Evolutionary conservation across 2,113 vertebrate genomes (phyloP), one percentile per base, ranked within the genome.

Genomic region (Thunnus maccoyii): DNA sequence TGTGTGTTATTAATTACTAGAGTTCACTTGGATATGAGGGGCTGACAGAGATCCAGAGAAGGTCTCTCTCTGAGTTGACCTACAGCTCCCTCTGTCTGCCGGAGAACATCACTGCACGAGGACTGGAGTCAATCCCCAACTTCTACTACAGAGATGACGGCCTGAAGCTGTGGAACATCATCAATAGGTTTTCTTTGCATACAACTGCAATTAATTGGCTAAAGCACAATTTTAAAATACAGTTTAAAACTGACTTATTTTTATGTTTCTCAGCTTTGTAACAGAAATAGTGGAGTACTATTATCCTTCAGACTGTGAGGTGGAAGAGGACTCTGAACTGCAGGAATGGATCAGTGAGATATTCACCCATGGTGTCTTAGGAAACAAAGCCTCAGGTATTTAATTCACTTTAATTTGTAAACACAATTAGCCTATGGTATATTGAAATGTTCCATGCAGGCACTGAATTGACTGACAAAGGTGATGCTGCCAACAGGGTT

Each of bases 341-440:
- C 96, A 96, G 86, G 90, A 83, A 8, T 97, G 96, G 96, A 94
- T 96, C 68, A 75, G 79, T 44, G 96, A 97, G 75, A 96, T 92
- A 91, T 96, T 96, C 86, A 91, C 78, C 50, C 90, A 95, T 46
- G 94, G 94, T 3, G 89, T 96, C 46, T 81, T 96, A 3, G 86
- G 83, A 32, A 92, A 94, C 0, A 70, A 86, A 60, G 91, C 66
- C 25, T 94, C 93, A 82, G 87, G 90, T 72, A 63, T 27, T 47
- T 44, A 32, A 30, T 0, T 3, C 8, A 14, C 6, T 60, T 46
- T 41, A 5, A 41, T 41, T 9, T 41, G 8, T 41, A 8, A 27
- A 56, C 12, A 72, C 16, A 52, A 48, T 11, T 11, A 41, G 36
- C 36, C 8, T 41, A 9, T 41, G 36, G 36, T 41, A 41, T 41